A percentile compares a stretch with the other conserved stretches of the same genome.
Conservation (phyloP, 2,113 vertebrate species). For the Dissostichus mawsoni region DNA sequence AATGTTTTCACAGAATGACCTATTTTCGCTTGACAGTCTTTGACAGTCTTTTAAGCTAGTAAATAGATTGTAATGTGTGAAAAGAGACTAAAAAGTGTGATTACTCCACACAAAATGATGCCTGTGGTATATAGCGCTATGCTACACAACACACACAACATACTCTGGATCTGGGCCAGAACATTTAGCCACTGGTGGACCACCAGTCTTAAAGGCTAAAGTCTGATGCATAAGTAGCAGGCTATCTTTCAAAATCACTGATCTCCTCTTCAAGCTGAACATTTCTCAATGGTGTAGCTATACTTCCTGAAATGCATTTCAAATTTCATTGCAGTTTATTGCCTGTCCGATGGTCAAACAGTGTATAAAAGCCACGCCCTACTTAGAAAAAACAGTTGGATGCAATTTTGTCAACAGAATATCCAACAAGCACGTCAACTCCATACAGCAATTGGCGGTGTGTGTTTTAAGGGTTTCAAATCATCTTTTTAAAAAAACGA, state of each 20-base stretch:
- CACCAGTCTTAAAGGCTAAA: neutral
- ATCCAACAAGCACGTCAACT: too few species aligned
- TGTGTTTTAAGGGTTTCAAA: neutral
- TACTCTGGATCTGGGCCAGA: conserved; percentile 25
- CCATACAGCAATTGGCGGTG: neutral
- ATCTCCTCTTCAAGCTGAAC: neutral
- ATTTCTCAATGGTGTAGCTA: neutral
- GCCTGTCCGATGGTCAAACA: neutral
- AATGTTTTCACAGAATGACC: conserved; percentile 52
- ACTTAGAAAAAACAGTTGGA: too few species aligned
- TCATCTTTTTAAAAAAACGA: too few species aligned
- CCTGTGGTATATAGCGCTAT: conserved; percentile 3
- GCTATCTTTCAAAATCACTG: neutral
- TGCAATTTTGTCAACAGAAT: too few species aligned
- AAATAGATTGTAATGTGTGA: conserved; percentile 23
- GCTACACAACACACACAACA: neutral
- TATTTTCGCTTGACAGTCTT: conserved; percentile 32
- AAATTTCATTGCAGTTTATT: neutral
- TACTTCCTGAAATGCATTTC: too few species aligned
- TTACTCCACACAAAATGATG: conserved; percentile 8
- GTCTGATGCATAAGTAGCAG: neutral
- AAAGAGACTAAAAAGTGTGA: conserved; percentile 4
- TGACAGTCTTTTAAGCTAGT: neutral
- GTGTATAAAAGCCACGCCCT: neutral
- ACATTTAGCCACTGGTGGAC: conserved; percentile 24